Conservation (phyloP, 2,797 vertebrate genomes). For the Crax fasciolata region DNA sequence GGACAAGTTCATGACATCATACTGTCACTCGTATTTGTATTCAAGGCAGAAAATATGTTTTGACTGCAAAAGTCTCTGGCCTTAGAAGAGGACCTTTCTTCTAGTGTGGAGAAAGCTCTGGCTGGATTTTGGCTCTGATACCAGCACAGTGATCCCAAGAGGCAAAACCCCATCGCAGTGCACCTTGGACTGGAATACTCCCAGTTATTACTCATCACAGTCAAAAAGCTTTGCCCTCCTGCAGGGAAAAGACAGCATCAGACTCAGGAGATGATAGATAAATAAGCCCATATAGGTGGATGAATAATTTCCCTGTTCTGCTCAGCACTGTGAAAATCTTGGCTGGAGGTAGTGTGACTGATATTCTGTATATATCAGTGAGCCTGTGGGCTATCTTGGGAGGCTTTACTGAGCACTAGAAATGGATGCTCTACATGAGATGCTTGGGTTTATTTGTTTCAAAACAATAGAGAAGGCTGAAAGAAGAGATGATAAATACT, state of each 20-base stretch:
- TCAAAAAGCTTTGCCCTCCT: neutral
- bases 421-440: neutral
- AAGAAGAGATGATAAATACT: neutral
- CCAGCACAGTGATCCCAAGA: neutral
- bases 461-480: neutral
- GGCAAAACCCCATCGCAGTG: neutral
- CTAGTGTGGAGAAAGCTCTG: neutral
- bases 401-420: neutral
- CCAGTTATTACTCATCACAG: neutral
- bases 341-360: neutral
- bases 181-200: neutral
- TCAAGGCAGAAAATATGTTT: neutral
- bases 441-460: neutral
- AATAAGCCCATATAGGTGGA: neutral
- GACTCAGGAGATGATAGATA: neutral
- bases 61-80: neutral
- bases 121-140: neutral
- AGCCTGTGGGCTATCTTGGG: neutral
- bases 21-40: neutral
- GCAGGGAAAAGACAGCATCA: neutral
- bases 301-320: neutral
- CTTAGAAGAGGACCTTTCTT: neutral
- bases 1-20: neutral
- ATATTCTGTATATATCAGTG: neutral
- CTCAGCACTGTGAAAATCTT: neutral